Conservation (phyloP, 2,797 vertebrate species). For the Rachycentron canadum region DNA sequence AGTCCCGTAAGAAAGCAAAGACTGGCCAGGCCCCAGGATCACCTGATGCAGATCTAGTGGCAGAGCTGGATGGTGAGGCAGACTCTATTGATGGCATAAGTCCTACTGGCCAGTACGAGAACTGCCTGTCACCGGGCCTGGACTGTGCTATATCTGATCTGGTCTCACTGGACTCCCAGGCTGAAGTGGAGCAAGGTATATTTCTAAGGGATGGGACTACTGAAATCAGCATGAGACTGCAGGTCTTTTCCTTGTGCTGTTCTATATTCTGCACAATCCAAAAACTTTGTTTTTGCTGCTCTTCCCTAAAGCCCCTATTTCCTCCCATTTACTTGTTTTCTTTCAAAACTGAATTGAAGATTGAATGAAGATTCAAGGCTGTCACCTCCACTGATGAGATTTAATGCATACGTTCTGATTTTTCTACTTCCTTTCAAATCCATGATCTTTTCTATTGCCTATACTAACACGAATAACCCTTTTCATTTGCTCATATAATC, state of each 20-base stretch:
- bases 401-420: constrained; percentile 22
- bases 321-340: constrained; percentile 9
- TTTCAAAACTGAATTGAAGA: constrained; percentile 27
- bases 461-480: constrained; percentile 59
- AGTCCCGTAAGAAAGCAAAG: constrained; percentile 74
- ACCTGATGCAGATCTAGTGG: constrained; percentile 50
- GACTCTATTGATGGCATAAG: constrained; percentile 65
- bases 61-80: constrained; percentile 81
- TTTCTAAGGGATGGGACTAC: constrained; percentile 31
- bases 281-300: constrained; percentile 31
- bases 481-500: constrained; percentile 33
- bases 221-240: constrained; percentile 37
- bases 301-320: constrained; percentile 35
- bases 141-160: constrained; percentile 81
- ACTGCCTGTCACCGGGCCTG: constrained; percentile 70
- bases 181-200: constrained; percentile 92
- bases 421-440: constrained; percentile 40
- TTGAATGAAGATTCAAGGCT: not conserved
- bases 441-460: constrained; percentile 23
- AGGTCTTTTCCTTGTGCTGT: constrained; percentile 43
- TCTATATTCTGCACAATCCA: constrained; percentile 39
- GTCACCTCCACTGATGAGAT: constrained; percentile 8
- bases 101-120: constrained; percentile 59
- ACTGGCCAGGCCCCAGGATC: constrained; percentile 61
- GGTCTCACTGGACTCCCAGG: constrained; percentile 86